Evolutionary conservation across 2,113 vertebrate species (phyloP).

Genomic region (Rhodinocichla rosea): DNA sequence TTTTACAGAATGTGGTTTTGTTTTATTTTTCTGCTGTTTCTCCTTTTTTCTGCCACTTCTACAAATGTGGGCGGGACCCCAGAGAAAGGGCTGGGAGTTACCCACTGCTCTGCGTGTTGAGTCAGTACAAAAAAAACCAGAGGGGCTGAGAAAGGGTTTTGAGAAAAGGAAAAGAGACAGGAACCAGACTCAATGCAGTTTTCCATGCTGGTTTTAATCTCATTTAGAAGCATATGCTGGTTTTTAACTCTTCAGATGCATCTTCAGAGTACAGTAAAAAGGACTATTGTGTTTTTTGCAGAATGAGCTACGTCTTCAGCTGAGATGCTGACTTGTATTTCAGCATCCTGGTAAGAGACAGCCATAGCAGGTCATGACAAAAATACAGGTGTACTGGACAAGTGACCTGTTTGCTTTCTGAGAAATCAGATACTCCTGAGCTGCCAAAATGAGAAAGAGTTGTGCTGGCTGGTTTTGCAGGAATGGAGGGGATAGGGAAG

Average conservation of each 20-base stretch:
- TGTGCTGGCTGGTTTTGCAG: not conserved
- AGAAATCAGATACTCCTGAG: not conserved
- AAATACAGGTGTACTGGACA: not conserved
- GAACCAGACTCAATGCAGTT: not conserved
- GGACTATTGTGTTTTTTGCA: not conserved
- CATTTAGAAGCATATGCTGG: not conserved
- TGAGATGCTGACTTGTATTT: not conserved
- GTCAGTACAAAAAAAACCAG: not conserved
- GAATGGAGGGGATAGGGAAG: not conserved
- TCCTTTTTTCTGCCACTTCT: fast-evolving
- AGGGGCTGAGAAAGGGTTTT: not conserved
- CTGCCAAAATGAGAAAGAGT: not conserved
- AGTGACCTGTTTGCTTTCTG: not conserved
- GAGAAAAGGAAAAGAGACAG: not conserved
- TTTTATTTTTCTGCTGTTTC: not conserved
- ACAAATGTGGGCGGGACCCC: not conserved
- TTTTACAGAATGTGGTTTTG: not conserved
- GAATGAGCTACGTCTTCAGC: not conserved
- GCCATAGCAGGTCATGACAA: fast-evolving
- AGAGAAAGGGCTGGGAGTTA: not conserved
- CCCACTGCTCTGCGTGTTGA: not conserved
- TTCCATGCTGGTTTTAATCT: not conserved
- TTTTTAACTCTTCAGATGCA: not conserved
- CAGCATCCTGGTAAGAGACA: not conserved
- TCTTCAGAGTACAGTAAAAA: not conserved